phyloP scores from a whole-genome alignment of 1,140 invertebrate genomes.

The Ganaspis sp. region DNA sequence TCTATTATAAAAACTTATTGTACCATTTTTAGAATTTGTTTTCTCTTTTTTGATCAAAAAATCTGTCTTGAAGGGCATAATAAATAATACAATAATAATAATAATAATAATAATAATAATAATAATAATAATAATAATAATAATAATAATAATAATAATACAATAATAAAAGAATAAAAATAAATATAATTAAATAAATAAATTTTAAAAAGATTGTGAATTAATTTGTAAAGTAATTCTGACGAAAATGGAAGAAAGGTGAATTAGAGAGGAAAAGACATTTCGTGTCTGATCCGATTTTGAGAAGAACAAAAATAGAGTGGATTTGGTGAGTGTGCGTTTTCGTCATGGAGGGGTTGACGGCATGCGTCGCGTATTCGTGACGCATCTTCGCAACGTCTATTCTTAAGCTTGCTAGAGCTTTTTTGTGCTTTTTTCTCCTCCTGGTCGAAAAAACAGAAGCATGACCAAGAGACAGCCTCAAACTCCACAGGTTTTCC shows the following conservation, averaged over 20 bases:
- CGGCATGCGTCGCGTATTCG: slow-evolving; percentile 54
- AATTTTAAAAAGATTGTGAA: too few species aligned
- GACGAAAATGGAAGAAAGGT: neutral
- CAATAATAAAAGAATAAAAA: too few species aligned
- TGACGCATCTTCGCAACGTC: slow-evolving; percentile 67
- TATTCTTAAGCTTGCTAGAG: slow-evolving; percentile 57
- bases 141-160: too few species aligned
- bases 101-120: neutral
- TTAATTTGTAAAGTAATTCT: slow-evolving; percentile 9
- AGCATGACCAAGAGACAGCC: slow-evolving; percentile 33
- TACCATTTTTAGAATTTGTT: too few species aligned
- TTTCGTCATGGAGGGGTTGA: slow-evolving; percentile 54
- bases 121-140: neutral
- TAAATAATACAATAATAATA: too few species aligned
- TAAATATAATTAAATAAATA: too few species aligned
- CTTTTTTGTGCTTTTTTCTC: slow-evolving; percentile 5
- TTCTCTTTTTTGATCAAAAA: too few species aligned
- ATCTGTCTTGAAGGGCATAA: too few species aligned
- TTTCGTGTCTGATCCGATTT: slow-evolving; percentile 56
- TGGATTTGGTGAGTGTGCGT: slow-evolving; percentile 43
- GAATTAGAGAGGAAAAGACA: slow-evolving; percentile 28
- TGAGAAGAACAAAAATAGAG: slow-evolving; percentile 70
- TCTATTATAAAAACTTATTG: too few species aligned
- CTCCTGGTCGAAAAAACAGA: slow-evolving; percentile 38
- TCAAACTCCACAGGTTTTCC: slow-evolving; percentile 28